phyloP scores from a whole-genome alignment of 2,797 vertebrate genomes.

The Sebastes nivosus region DNA sequence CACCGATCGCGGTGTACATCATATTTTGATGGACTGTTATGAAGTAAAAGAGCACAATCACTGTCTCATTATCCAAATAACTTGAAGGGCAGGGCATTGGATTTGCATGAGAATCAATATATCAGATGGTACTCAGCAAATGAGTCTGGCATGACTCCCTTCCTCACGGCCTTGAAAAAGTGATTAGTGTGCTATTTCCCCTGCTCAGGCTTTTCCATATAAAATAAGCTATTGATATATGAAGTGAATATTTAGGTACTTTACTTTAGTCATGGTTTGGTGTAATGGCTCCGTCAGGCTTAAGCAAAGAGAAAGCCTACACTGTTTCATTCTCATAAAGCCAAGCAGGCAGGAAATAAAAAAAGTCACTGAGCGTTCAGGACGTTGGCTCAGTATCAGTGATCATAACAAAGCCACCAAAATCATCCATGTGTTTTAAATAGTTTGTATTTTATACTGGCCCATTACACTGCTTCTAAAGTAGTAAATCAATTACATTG shows the following conservation, averaged over 20 bases:
- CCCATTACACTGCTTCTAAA: neutral
- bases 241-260: slow-evolving; percentile 39
- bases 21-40: neutral
- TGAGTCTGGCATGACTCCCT: slow-evolving; percentile 39
- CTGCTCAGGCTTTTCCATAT: neutral
- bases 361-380: neutral
- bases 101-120: slow-evolving; percentile 33
- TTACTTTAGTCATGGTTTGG: slow-evolving; percentile 48
- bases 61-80: slow-evolving; percentile 32
- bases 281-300: slow-evolving; percentile 13
- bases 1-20: neutral
- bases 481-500: neutral
- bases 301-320: neutral
- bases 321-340: neutral
- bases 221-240: slow-evolving; percentile 20
- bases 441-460: neutral
- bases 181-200: slow-evolving; percentile 39
- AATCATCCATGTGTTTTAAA: neutral
- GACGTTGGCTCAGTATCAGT: neutral
- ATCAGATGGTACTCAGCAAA: slow-evolving; percentile 56
- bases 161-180: slow-evolving; percentile 13
- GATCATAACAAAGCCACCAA: neutral
- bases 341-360: neutral
- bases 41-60: slow-evolving; percentile 1
- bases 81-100: slow-evolving; percentile 15